phyloP scores from a whole-genome alignment of 2,113 vertebrate genomes.

The Misgurnus mizolepis region DNA sequence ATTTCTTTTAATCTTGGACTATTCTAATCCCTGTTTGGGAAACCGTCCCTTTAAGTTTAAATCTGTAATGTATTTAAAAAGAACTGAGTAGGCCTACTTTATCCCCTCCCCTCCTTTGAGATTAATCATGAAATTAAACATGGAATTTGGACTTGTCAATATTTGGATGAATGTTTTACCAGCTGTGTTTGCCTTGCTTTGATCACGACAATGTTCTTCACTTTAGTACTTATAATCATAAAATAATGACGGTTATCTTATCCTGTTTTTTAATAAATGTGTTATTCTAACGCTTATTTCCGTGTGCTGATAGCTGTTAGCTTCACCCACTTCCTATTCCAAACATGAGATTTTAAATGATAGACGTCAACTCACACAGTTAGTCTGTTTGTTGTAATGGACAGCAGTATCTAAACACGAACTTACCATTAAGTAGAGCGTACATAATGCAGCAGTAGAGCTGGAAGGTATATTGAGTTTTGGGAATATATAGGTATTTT shows the following conservation, averaged over 20 bases:
- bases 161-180: background rate
- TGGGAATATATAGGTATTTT: no score
- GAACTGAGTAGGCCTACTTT: background rate
- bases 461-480: no score
- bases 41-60: no score
- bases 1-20: no score
- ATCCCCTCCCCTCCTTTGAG: background rate
- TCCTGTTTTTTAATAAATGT: background rate
- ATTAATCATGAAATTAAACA: background rate
- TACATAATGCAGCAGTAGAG: no score
- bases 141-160: conserved; percentile 29
- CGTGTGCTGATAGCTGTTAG: background rate
- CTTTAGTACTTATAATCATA: background rate
- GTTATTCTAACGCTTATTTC: background rate
- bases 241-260: background rate
- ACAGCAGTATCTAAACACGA: background rate
- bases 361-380: background rate
- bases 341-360: conserved; percentile 3
- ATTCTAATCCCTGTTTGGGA: no score
- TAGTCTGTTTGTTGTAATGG: conserved; percentile 13
- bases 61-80: background rate
- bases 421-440: no score
- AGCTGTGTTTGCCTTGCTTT: conserved; percentile 15
- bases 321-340: background rate
- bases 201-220: background rate